Percentiles rank a stretch among this genome's conserved stretches.
phyloP scores from a whole-genome alignment of 2,113 vertebrate species.

The Lynx canadensis region DNA sequence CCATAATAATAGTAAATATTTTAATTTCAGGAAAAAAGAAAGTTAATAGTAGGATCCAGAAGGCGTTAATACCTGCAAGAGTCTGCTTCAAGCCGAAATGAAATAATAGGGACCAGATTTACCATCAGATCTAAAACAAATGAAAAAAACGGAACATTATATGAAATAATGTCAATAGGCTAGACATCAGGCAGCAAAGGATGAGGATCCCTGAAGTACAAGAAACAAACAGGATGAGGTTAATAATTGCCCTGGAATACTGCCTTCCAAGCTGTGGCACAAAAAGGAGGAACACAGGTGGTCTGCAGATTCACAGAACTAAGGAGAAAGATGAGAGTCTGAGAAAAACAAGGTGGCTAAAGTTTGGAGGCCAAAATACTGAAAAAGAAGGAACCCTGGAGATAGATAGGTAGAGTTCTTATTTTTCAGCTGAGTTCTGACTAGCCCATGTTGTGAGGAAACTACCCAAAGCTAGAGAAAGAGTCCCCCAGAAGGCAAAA shows the following conservation, averaged over 20 bases:
- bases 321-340: neutral
- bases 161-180: neutral
- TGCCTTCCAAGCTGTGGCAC: neutral
- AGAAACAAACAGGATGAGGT: neutral
- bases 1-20: neutral
- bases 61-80: neutral
- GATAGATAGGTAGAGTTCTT: too few relatives aligned
- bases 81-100: neutral
- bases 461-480: neutral
- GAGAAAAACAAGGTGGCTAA: neutral
- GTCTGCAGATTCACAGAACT: neutral
- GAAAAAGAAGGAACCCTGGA: neutral
- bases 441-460: neutral
- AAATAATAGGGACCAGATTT: neutral
- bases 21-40: neutral
- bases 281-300: neutral
- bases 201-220: neutral
- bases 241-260: neutral
- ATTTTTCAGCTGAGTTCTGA: neutral
- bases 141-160: neutral
- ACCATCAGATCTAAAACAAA: neutral
- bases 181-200: neutral
- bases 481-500: neutral
- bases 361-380: neutral
- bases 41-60: neutral